phyloP scores from a whole-genome alignment of 2,113 vertebrate genomes.

The cattle (Bos taurus) region DNA sequence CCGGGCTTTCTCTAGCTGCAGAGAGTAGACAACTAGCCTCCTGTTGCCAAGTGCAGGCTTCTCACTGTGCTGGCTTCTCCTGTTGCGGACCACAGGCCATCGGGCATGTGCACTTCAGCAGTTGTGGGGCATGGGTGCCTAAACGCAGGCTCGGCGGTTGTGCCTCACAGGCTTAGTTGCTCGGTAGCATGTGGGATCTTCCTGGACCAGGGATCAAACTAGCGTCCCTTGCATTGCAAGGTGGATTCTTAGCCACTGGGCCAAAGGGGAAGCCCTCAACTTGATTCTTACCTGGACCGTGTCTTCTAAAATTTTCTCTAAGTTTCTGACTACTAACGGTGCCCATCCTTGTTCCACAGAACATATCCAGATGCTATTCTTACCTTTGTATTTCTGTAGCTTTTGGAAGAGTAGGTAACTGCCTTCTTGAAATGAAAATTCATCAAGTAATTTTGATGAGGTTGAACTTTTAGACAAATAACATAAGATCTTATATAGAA shows the following conservation, averaged over 20 bases:
- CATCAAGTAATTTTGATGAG: not conserved
- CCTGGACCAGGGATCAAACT: not conserved
- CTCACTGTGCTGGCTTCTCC: not conserved
- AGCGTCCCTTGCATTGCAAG: not conserved
- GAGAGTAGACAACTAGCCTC: not conserved
- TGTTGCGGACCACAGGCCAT: not conserved
- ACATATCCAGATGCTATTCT: not conserved
- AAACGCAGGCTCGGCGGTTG: not conserved
- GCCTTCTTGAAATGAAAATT: not conserved
- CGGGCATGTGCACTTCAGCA: not conserved
- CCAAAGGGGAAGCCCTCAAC: not conserved
- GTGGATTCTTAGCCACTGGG: fast-evolving
- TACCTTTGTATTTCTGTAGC: not conserved
- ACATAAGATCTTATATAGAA: not conserved
- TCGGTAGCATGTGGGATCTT: not conserved
- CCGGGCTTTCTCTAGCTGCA: fast-evolving
- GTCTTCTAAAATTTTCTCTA: not conserved
- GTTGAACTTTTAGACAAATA: not conserved
- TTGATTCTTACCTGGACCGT: not conserved
- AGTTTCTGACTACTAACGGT: not conserved
- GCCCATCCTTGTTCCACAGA: not conserved
- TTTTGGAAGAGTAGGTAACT: not conserved
- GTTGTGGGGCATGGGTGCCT: not conserved
- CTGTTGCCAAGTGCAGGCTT: not conserved
- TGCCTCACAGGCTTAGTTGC: not conserved